Base-by-base conservation (phyloP, 2,888 invertebrate species). In the Brachypalpus laphriformis region DNA sequence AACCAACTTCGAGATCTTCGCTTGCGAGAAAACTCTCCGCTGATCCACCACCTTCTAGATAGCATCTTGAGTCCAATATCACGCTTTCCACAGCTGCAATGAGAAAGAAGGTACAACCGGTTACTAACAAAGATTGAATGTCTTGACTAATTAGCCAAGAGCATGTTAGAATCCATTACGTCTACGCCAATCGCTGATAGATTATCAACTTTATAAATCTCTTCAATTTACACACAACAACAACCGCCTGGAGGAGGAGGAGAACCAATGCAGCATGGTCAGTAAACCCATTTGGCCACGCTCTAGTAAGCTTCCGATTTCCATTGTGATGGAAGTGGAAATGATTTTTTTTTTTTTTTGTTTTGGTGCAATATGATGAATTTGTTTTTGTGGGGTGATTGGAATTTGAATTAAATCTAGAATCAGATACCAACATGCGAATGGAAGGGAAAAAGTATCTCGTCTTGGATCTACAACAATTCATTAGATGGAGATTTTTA, bases 1-100 rank as follows among this genome's bases (percentile, higher is more conserved):
- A 95, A 85, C 97, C 97, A 54, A 97, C 95, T 16, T 95, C 94
- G 57, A 95, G 93, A 90, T 97, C 97, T 93, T 98, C 98, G 90
- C 96, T 95, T 88, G 98, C 96, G 91, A 97, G 96, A 92, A 98
- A 97, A 91, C 96, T 97, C 91, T 97, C 97, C 61, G 97, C 97
- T 0, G 98, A 97, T 54, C 97, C 97, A 40, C 98, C 98, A 89
- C 96, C 97, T 93, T 97, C 96, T 90, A 98, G 93, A 92, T 96
- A 98, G 91, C 98, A 98, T 89, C 97, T 94, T 89, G 96, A 96
- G 93, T 98, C 97, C 89, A 95, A 94, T 90, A 95, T 94, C 66
- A 89, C 91, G 87, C 91, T 90, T 87, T 89, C 88, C 34, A 89
- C 88, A 87, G 94, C 96, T 96, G 92, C 47, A 90, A 90, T 9